These are phyloP conservation scores for Brachionichthys hirsutus DNA, from an alignment of 2,113 vertebrate species.

Conservation along the genomic window DNA sequence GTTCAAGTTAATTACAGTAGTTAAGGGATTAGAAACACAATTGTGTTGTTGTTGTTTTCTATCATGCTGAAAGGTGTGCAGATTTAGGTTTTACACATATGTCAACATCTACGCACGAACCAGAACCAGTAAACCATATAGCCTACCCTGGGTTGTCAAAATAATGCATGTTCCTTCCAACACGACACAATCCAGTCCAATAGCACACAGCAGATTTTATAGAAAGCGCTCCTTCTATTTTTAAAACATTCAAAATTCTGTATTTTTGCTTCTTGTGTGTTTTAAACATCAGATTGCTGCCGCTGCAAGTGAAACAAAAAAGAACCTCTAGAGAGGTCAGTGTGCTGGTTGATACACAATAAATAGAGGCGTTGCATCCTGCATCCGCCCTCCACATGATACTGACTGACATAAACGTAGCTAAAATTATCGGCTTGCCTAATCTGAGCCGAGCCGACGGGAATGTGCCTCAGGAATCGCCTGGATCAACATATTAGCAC, in stretches of 20 bases:
- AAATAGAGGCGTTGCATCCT: conserved; percentile 13
- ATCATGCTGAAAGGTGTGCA: conserved; percentile 21
- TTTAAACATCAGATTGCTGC: not conserved
- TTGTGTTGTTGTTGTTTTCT: conserved; percentile 22
- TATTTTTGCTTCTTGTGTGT: not conserved
- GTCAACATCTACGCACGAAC: conserved; percentile 5
- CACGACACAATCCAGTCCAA: not conserved
- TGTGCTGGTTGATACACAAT: conserved; percentile 26
- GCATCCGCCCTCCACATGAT: conserved; percentile 11
- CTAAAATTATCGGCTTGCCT: conserved; percentile 52
- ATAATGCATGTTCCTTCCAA: not conserved
- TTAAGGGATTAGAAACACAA: conserved; percentile 41
- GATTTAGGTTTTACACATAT: conserved; percentile 35
- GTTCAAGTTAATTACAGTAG: conserved; percentile 26
- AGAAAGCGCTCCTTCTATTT: not conserved
- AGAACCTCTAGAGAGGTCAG: conserved; percentile 16
- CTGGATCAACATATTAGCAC: conserved; percentile 56
- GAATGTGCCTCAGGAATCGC: conserved; percentile 56
- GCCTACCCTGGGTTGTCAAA: not conserved
- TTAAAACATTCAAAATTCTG: conserved; percentile 1
- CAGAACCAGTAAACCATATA: not conserved
- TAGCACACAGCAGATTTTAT: not conserved
- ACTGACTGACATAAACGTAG: conserved; percentile 25
- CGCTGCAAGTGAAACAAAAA: not conserved
- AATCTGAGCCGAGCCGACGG: conserved; percentile 49